Evolutionary conservation across 2,888 invertebrate species (phyloP).

Genomic region (Pristionchus exspectatus): DNA sequence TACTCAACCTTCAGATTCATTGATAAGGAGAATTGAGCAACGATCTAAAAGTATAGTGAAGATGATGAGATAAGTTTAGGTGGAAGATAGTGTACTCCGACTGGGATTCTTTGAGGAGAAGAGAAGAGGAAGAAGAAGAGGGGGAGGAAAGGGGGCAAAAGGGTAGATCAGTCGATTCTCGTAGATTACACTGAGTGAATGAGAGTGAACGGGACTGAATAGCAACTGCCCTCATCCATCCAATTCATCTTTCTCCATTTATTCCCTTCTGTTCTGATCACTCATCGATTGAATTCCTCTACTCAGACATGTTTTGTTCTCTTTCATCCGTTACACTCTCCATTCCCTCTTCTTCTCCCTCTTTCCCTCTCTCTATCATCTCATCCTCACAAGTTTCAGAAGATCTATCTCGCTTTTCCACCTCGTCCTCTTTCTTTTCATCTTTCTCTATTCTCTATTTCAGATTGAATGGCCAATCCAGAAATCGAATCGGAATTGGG

Average conservation of each 20-base stretch:
- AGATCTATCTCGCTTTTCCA: slow-evolving; percentile 10
- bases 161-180: slow-evolving; percentile 45
- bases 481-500: slow-evolving; percentile 18
- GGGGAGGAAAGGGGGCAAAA: neutral
- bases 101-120: neutral
- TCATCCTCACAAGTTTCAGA: slow-evolving; percentile 13
- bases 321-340: slow-evolving; percentile 26
- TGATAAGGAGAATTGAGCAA: neutral
- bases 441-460: neutral
- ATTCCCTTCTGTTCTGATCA: slow-evolving; percentile 1
- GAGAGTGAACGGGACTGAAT: slow-evolving; percentile 9
- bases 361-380: slow-evolving; percentile 1
- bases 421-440: neutral
- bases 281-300: slow-evolving; percentile 7
- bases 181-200: slow-evolving; percentile 24
- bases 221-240: slow-evolving; percentile 17
- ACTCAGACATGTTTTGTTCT: slow-evolving; percentile 26
- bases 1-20: neutral
- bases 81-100: neutral
- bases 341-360: neutral
- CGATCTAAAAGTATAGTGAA: neutral
- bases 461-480: slow-evolving; percentile 44
- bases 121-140: neutral
- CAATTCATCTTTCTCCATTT: slow-evolving; percentile 24
- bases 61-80: neutral